A percentile compares a stretch with the other conserved stretches of the same genome.
Evolutionary conservation across 2,797 vertebrate genomes (phyloP).

Genomic region (Poeciliopsis presidionis): DNA sequence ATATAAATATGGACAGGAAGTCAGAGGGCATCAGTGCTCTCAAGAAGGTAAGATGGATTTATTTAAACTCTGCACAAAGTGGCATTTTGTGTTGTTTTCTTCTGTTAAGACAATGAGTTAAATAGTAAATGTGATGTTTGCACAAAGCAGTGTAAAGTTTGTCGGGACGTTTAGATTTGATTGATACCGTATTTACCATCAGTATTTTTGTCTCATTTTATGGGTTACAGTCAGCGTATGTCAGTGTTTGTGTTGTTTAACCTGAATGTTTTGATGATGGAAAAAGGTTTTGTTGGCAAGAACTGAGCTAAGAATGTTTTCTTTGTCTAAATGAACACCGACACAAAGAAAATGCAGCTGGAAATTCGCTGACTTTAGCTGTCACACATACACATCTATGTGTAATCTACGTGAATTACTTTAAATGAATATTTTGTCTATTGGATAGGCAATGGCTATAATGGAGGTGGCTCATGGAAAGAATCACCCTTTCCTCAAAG

Average conservation of each 20-base stretch:
- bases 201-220: background rate
- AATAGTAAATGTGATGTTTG: background rate
- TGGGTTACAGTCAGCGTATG: background rate
- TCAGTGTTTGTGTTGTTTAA: background rate
- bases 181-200: background rate
- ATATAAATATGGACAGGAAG: conserved; percentile 83
- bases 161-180: background rate
- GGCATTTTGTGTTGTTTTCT: background rate
- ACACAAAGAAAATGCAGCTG: background rate
- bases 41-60: conserved; percentile 83
- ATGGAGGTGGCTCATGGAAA: conserved; percentile 96
- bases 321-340: background rate
- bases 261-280: background rate
- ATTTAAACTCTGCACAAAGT: background rate
- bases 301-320: background rate
- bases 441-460: conserved; percentile 87
- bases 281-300: background rate
- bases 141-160: conserved; percentile 2
- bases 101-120: background rate
- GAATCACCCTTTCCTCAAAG: conserved; percentile 89
- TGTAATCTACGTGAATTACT: background rate
- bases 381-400: background rate
- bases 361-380: background rate
- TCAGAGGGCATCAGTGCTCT: conserved; percentile 80
- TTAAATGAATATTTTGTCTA: background rate